Evolutionary conservation across 53 echinoderm and acorn worm species (phyloP).

Genomic region (Holothuria scabra): DNA sequence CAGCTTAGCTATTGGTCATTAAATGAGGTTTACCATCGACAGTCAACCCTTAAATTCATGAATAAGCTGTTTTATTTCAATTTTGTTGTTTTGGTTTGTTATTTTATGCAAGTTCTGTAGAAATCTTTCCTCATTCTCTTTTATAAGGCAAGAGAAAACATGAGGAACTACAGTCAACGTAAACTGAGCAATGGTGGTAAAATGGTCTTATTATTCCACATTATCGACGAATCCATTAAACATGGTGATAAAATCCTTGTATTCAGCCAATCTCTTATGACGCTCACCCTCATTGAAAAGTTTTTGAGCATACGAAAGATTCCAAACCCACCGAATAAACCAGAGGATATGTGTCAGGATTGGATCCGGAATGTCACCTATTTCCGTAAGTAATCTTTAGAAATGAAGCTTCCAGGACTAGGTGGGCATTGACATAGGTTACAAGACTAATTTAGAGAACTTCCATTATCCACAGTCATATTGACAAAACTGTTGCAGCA

Average conservation of each 20-base stretch:
- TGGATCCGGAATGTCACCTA: conserved; percentile 92
- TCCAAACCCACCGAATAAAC: conserved; percentile 75
- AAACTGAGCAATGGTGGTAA: conserved; percentile 84
- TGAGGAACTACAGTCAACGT: conserved; percentile 87
- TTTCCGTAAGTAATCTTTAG: conserved; percentile 74
- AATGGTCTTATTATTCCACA: conserved; percentile 90
- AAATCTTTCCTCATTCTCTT: not conserved
- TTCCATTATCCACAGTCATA: no score
- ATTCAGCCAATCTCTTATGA: conserved; percentile 97
- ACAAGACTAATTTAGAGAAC: no score
- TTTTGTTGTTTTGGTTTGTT: no score
- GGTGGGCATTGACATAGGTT: no score
- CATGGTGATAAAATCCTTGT: conserved; percentile 86
- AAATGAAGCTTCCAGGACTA: no score
- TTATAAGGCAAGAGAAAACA: conserved; percentile 82
- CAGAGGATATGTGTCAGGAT: conserved; percentile 72
- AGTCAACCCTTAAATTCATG: no score
- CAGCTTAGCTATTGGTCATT: no score
- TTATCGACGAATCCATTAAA: conserved; percentile 82
- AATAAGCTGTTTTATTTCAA: not conserved
- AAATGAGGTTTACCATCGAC: no score
- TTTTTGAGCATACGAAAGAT: conserved; percentile 76
- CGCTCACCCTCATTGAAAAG: conserved; percentile 92
- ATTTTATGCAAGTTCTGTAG: not conserved
- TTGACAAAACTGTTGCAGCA: no score